A percentile compares a stretch with the other conserved stretches of the same genome.
phyloP scores from a whole-genome alignment of 2,888 invertebrate species.

The Asteroscopus sphinx region DNA sequence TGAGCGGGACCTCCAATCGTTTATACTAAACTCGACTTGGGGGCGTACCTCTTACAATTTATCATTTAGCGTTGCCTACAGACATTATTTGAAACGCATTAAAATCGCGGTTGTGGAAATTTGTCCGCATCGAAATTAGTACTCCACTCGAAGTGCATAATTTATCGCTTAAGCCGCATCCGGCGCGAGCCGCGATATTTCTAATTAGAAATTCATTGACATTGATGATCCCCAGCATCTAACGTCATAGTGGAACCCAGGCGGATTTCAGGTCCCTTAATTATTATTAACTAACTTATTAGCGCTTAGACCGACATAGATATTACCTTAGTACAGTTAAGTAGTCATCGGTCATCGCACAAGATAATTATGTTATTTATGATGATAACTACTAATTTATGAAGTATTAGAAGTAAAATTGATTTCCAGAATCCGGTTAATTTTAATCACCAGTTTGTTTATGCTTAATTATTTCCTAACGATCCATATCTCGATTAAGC shows the following conservation, averaged over 20 bases:
- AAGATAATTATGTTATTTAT: constrained; percentile 53
- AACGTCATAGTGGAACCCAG: constrained; percentile 26
- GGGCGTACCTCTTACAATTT: constrained; percentile 88
- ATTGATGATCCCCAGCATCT: constrained; percentile 70
- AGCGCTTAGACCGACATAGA: constrained; percentile 1
- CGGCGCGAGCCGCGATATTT: constrained; percentile 78
- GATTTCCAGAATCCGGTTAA: constrained; percentile 43
- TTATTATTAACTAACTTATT: constrained; percentile 29
- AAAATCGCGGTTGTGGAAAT: constrained; percentile 88
- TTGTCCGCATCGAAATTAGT: constrained; percentile 89
- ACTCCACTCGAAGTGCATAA: constrained; percentile 85
- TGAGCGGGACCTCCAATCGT: constrained; percentile 77
- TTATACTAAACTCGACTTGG: constrained; percentile 83
- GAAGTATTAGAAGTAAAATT: constrained; percentile 32
- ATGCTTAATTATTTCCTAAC: constrained; percentile 35
- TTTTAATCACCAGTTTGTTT: constrained; percentile 39
- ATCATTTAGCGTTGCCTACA: constrained; percentile 89
- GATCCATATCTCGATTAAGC: constrained; percentile 42
- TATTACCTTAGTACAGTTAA: constrained; percentile 8
- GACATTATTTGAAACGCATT: constrained; percentile 90
- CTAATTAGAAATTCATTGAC: constrained; percentile 85
- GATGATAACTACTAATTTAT: constrained; percentile 37
- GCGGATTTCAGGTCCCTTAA: constrained; percentile 17
- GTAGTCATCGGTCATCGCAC: constrained; percentile 31
- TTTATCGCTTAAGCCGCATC: constrained; percentile 86